Evolutionary conservation across 2,113 vertebrate genomes (phyloP).

Genomic region (Speoplatyrhinus poulsoni): DNA sequence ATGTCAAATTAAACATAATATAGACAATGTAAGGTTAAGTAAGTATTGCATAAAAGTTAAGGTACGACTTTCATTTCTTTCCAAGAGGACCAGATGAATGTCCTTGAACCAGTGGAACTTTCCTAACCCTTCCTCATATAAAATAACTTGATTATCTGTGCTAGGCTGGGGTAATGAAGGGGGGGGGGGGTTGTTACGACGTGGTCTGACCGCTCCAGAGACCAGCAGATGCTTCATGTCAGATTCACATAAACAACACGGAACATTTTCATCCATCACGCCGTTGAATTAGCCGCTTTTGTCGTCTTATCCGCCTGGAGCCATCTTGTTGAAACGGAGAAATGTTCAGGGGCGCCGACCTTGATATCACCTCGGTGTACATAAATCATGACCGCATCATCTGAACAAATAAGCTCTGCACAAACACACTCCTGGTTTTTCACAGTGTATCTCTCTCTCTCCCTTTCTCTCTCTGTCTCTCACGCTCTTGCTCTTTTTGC

Average conservation of each 20-base stretch:
- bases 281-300: conserved; percentile 53
- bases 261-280: conserved; percentile 73
- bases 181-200: conserved; percentile 27
- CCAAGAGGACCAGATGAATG: neutral
- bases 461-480: conserved; percentile 6
- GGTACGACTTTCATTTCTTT: neutral
- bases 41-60: conserved; percentile 5
- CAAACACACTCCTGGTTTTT: neutral
- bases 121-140: conserved; percentile 11
- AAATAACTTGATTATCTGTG: conserved; percentile 35
- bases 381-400: conserved; percentile 60
- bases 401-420: conserved; percentile 43
- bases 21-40: neutral
- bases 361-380: conserved; percentile 59
- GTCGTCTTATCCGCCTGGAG: conserved; percentile 59
- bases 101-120: conserved; percentile 13
- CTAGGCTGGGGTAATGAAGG: conserved; percentile 35
- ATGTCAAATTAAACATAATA: too few relatives aligned
- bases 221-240: conserved; percentile 71
- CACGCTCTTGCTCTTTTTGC: neutral
- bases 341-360: conserved; percentile 55
- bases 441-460: conserved; percentile 9
- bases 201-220: conserved; percentile 44
- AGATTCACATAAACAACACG: conserved; percentile 72
- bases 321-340: conserved; percentile 62